These are phyloP conservation scores for Passer domesticus DNA, from an alignment of 2,113 vertebrate genomes.

Conservation along the genomic window DNA sequence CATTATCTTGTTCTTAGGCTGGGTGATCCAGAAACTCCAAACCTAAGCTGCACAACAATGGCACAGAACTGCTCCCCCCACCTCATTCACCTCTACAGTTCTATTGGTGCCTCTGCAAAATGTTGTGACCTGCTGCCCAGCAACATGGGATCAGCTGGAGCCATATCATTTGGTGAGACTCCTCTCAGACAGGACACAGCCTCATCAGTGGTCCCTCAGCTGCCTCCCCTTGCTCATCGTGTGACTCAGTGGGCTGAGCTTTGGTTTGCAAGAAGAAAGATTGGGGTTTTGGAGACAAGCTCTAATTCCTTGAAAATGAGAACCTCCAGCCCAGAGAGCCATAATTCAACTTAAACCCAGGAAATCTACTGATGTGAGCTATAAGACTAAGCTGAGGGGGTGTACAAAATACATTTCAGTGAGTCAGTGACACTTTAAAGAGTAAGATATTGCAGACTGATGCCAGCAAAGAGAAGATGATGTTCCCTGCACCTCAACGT, in stretches of 20 bases:
- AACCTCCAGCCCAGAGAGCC: neutral
- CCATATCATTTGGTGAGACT: neutral
- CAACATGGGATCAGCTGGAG: neutral
- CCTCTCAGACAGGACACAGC: neutral
- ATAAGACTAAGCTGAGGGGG: neutral
- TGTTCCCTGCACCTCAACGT: neutral
- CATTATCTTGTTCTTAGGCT: neutral
- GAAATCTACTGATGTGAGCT: neutral
- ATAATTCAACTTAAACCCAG: neutral
- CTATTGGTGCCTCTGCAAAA: neutral
- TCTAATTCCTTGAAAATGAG: neutral
- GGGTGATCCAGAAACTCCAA: neutral
- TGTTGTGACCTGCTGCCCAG: neutral
- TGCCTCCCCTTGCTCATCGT: neutral
- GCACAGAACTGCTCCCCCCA: neutral
- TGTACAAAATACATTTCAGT: conserved; percentile 12
- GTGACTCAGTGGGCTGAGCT: neutral
- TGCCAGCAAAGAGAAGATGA: neutral
- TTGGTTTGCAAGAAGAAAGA: neutral
- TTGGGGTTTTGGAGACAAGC: neutral
- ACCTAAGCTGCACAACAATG: neutral
- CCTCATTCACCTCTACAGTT: neutral
- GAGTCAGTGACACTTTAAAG: conserved; percentile 34
- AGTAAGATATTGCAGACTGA: conserved; percentile 4
- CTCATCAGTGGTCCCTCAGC: neutral